Evolutionary conservation across 2,113 vertebrate genomes (phyloP).

Genomic region (Crotalus tigris): DNA sequence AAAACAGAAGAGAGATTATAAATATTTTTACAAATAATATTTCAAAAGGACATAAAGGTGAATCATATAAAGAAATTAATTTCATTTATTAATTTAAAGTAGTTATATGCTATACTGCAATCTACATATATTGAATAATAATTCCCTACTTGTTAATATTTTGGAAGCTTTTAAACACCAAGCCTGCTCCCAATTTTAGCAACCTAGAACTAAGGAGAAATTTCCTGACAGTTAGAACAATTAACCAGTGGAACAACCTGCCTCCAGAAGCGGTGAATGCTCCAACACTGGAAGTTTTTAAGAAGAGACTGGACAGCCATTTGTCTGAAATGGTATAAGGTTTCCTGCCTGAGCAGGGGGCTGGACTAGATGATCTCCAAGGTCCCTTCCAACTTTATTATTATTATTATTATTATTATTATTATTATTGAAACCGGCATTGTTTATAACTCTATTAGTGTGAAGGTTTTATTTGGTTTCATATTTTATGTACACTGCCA

Average conservation of each 20-base stretch:
- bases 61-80: not conserved
- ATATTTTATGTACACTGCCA: not conserved
- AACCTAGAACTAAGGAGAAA: not conserved
- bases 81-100: not conserved
- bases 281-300: too few relatives aligned
- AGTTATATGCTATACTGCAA: not conserved
- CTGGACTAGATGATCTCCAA: too few relatives aligned
- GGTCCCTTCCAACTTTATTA: too few relatives aligned
- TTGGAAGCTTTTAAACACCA: not conserved
- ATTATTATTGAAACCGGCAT: not conserved
- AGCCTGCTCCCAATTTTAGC: not conserved
- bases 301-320: too few relatives aligned
- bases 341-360: too few relatives aligned
- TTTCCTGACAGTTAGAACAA: too few relatives aligned
- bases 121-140: not conserved
- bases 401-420: too few relatives aligned
- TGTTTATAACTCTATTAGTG: not conserved
- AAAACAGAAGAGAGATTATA: not conserved
- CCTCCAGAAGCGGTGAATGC: too few relatives aligned
- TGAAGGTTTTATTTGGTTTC: not conserved
- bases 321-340: too few relatives aligned
- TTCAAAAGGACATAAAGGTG: not conserved
- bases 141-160: not conserved
- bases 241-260: too few relatives aligned
- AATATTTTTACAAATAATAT: not conserved